Conservation (phyloP, 2,888 invertebrate species). For the Gortyna flavago region DNA sequence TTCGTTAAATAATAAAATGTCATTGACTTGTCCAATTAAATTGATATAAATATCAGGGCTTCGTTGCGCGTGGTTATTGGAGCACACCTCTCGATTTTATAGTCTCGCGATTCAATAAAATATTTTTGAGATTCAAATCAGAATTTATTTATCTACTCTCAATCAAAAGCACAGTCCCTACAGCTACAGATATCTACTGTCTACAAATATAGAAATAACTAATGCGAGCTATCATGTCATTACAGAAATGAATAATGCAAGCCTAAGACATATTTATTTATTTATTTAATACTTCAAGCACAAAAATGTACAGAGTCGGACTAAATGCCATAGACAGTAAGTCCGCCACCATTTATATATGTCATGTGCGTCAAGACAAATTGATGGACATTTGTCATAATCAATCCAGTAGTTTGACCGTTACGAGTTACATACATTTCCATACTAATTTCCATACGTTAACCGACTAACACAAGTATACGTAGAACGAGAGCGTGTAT, state of each 20-base stretch:
- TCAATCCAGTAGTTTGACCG: conserved; percentile 23
- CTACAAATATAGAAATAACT: neutral
- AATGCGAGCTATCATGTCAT: neutral
- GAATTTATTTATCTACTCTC: neutral
- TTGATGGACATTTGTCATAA: conserved; percentile 31
- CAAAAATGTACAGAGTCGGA: no score
- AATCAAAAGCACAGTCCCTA: neutral
- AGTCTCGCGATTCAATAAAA: neutral
- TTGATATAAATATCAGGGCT: neutral
- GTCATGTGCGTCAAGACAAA: conserved; percentile 23
- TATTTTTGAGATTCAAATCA: neutral
- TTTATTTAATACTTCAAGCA: no score
- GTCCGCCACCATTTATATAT: no score
- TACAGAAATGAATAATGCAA: conserved; percentile 16
- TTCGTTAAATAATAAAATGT: neutral
- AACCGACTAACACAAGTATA: neutral
- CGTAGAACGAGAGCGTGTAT: neutral
- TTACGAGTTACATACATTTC: conserved; percentile 14
- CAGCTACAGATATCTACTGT: neutral
- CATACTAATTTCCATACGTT: conserved; percentile 14
- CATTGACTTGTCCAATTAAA: conserved; percentile 2
- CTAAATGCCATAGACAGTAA: no score
- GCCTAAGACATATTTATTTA: no score
- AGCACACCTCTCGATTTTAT: neutral
- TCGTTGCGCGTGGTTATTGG: neutral